Evolutionary conservation across 2,797 vertebrate genomes (phyloP).

Genomic region (Danio aesculapii): DNA sequence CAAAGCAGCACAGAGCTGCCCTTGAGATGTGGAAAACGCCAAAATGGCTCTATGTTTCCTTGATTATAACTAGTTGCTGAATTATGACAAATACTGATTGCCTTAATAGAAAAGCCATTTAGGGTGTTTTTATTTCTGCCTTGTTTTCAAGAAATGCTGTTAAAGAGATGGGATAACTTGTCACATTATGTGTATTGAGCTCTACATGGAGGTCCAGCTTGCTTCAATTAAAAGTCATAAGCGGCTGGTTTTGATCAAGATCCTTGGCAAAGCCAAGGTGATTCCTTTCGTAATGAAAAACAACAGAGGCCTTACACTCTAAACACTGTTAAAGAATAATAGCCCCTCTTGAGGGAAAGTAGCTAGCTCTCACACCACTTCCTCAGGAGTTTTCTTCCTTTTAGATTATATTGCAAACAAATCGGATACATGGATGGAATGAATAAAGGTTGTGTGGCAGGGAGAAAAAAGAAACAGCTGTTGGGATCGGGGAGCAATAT

Average conservation of each 20-base stretch:
- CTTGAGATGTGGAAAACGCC: conserved; percentile 46
- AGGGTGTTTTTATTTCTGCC: conserved; percentile 50
- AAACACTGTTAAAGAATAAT: conserved; percentile 85
- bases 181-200: conserved; percentile 83
- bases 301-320: conserved; percentile 80
- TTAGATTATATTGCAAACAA: conserved; percentile 72
- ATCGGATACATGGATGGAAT: conserved; percentile 69
- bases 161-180: conserved; percentile 83
- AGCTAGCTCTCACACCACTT: conserved; percentile 75
- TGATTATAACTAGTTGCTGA: conserved; percentile 47
- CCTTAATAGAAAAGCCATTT: conserved; percentile 50
- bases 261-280: conserved; percentile 84
- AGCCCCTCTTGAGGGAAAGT: conserved; percentile 73
- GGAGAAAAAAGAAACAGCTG: conserved; percentile 67
- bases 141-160: conserved; percentile 75
- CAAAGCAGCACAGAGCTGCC: conserved; percentile 44
- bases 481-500: conserved; percentile 69
- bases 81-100: conserved; percentile 61
- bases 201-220: conserved; percentile 86
- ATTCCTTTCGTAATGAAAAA: conserved; percentile 87
- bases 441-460: conserved; percentile 65
- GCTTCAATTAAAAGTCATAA: conserved; percentile 83
- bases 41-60: conserved; percentile 44
- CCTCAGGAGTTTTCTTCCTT: conserved; percentile 73
- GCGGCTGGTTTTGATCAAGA: conserved; percentile 83